These are phyloP conservation scores for Kryptolebias marmoratus DNA, from an alignment of 2,113 vertebrate species.

Conservation along the genomic window DNA sequence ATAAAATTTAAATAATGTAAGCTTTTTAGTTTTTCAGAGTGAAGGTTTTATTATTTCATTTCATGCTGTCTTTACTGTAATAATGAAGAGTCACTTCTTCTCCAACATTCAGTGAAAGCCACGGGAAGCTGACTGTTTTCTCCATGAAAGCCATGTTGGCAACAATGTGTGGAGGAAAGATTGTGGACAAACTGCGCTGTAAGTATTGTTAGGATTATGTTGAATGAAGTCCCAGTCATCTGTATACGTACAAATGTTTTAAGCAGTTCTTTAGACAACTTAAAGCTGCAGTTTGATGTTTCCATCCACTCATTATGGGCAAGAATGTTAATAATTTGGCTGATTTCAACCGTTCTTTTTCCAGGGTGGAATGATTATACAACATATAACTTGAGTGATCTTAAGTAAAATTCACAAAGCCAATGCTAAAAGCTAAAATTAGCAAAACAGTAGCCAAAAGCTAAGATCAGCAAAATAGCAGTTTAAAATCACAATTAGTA, in stretches of 20 bases:
- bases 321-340: too few species aligned
- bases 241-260: background rate
- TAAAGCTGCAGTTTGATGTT: too few species aligned
- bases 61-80: background rate
- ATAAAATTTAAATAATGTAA: background rate
- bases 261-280: background rate
- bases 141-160: conserved; percentile 97
- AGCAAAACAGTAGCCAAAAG: too few species aligned
- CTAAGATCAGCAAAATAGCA: too few species aligned
- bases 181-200: conserved; percentile 97
- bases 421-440: too few species aligned
- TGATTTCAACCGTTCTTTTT: too few species aligned
- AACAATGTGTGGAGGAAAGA: conserved; percentile 97
- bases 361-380: too few species aligned
- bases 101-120: conserved; percentile 87
- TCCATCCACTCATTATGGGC: too few species aligned
- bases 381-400: too few species aligned
- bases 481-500: too few species aligned
- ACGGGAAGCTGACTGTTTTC: conserved; percentile 96
- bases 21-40: background rate
- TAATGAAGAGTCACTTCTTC: background rate
- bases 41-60: background rate
- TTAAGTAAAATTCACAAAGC: too few species aligned
- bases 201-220: conserved; percentile 72
- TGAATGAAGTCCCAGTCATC: background rate